Conservation (phyloP, 2,888 invertebrate species). For the Chrysolina americana region DNA sequence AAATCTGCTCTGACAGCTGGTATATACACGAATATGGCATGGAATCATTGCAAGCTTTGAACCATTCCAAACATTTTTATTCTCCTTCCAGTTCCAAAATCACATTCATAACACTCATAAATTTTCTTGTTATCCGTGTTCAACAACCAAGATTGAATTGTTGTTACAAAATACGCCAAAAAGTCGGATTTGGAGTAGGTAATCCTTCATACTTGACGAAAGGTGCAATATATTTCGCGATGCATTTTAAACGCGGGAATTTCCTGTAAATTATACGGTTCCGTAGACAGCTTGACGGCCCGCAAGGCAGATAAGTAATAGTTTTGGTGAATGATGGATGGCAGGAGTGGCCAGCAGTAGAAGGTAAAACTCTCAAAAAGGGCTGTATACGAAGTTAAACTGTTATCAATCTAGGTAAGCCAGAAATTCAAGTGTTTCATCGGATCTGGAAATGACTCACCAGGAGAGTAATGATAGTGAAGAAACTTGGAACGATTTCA, state of each 20-base stretch:
- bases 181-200: not conserved
- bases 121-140: not conserved
- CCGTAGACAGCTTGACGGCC: slow-evolving; percentile 19
- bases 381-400: no score
- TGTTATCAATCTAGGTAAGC: no score
- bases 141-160: slow-evolving; percentile 2
- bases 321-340: slow-evolving; percentile 15
- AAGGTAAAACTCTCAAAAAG: no score
- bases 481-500: no score
- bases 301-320: slow-evolving; percentile 19
- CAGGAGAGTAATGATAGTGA: no score
- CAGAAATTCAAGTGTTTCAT: no score
- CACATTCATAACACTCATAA: not conserved
- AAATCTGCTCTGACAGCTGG: no score
- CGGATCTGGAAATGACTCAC: no score
- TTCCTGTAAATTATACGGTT: slow-evolving; percentile 20
- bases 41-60: no score
- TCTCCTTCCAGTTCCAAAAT: no score
- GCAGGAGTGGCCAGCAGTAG: slow-evolving; percentile 3
- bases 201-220: slow-evolving; percentile 20
- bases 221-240: slow-evolving; percentile 20
- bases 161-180: slow-evolving; percentile 8
- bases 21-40: no score
- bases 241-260: slow-evolving; percentile 17
- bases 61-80: no score